These are phyloP conservation scores for Autographa pulchrina DNA, from an alignment of 2,888 invertebrate genomes.

Conservation along the genomic window DNA sequence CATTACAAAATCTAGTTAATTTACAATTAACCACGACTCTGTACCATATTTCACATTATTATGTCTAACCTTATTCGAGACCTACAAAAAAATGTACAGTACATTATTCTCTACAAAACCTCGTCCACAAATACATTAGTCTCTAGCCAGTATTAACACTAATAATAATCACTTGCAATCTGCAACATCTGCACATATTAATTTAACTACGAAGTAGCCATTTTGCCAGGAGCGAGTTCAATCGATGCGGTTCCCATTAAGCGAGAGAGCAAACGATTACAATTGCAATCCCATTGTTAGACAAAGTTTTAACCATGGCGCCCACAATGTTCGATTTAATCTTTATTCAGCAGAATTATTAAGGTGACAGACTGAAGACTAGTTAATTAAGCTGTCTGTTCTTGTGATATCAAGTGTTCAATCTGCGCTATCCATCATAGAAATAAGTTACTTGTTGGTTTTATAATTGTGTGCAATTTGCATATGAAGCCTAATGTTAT, in stretches of 20 bases:
- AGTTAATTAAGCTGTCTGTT: not conserved
- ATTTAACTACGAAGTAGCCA: slow-evolving; percentile 2
- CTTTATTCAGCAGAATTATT: not conserved
- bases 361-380: not conserved
- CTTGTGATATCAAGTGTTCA: not conserved
- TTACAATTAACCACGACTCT: too few species aligned
- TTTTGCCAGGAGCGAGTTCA: not conserved
- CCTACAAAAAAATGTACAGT: too few species aligned
- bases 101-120: too few species aligned
- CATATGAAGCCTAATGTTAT: not conserved
- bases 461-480: not conserved
- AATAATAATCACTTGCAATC: not conserved
- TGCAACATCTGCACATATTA: not conserved
- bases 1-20: too few species aligned
- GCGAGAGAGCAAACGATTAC: not conserved
- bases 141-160: not conserved
- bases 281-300: slow-evolving; percentile 4
- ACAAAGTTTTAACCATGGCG: not conserved
- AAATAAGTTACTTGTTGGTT: not conserved
- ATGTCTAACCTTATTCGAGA: too few species aligned
- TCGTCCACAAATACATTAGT: not conserved
- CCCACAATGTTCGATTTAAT: not conserved
- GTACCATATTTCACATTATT: too few species aligned
- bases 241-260: not conserved
- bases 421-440: not conserved